Conservation (phyloP, 2,113 vertebrate species). For the Cinclus cinclus region DNA sequence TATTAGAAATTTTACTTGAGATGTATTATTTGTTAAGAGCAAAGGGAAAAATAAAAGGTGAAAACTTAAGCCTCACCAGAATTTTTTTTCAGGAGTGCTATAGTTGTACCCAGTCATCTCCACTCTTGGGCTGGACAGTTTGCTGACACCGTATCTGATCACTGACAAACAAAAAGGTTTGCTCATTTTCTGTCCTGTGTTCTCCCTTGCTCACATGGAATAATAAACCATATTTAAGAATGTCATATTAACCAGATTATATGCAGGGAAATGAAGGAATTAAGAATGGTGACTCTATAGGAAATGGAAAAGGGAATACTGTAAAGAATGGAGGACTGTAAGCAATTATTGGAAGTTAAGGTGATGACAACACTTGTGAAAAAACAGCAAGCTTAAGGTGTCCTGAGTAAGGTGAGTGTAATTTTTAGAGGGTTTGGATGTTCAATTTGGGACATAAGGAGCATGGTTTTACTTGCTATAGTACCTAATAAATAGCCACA, state of each 20-base stretch:
- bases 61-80: not conserved
- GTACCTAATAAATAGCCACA: not conserved
- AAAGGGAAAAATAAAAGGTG: not conserved
- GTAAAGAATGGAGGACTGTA: not conserved
- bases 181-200: not conserved
- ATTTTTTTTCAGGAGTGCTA: not conserved
- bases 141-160: accelerated
- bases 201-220: not conserved
- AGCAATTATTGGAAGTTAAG: not conserved
- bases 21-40: not conserved
- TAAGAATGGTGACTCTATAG: not conserved
- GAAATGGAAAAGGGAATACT: not conserved
- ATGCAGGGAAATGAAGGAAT: not conserved
- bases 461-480: not conserved
- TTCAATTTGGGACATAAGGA: not conserved
- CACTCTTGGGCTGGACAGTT: not conserved
- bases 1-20: not conserved
- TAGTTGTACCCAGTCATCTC: not conserved
- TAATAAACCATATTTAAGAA: not conserved
- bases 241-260: not conserved
- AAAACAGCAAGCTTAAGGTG: not conserved
- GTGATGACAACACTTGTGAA: not conserved
- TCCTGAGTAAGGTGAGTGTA: not conserved
- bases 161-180: not conserved
- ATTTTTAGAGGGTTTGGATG: not conserved